A percentile compares a stretch with the other conserved stretches of the same genome.
These are phyloP conservation scores for Panagrolaimus sp. DNA, from an alignment of 1,140 invertebrate genomes.

Conservation along the genomic window DNA sequence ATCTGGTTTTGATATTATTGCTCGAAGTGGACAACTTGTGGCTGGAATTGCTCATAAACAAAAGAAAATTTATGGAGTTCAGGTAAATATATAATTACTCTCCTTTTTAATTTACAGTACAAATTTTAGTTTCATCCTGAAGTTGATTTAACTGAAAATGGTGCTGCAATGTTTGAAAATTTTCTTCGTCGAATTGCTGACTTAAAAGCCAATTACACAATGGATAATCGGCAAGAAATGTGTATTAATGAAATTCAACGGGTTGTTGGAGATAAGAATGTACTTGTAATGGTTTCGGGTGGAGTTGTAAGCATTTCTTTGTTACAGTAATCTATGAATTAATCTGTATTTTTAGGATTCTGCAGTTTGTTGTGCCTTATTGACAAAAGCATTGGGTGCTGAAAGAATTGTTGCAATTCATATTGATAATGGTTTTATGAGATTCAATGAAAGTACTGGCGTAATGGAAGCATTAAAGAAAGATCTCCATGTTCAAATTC, in stretches of 20 bases:
- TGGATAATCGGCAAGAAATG: slow-evolving; percentile 77
- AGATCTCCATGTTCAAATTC: slow-evolving; percentile 20
- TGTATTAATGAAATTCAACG: slow-evolving; percentile 89
- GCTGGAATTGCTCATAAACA: slow-evolving; percentile 82
- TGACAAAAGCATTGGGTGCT: slow-evolving; percentile 75
- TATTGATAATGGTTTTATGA: slow-evolving; percentile 96
- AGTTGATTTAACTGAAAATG: slow-evolving; percentile 86
- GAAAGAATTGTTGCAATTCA: slow-evolving; percentile 91
- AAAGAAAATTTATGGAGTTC: slow-evolving; percentile 84
- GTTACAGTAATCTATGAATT: too few species aligned
- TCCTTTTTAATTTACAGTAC: slow-evolving; percentile 63
- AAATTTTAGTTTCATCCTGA: slow-evolving; percentile 54
- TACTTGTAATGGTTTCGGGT: slow-evolving; percentile 73
- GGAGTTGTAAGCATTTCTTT: too few species aligned
- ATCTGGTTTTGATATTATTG: slow-evolving; percentile 51
- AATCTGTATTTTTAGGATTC: too few species aligned
- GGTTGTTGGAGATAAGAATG: slow-evolving; percentile 82
- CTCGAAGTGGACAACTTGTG: slow-evolving; percentile 31
- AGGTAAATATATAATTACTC: slow-evolving; percentile 98
- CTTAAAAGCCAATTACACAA: slow-evolving; percentile 78
- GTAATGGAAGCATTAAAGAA: slow-evolving; percentile 79
- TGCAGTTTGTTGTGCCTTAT: slow-evolving; percentile 88
- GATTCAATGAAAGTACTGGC: slow-evolving; percentile 83
- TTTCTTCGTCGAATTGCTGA: slow-evolving; percentile 87
- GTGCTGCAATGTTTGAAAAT: slow-evolving; percentile 83